Evolutionary conservation across 2,888 invertebrate genomes (phyloP), one percentile per base, ranked within the genome.

Genomic region (Eupithecia inturbata): DNA sequence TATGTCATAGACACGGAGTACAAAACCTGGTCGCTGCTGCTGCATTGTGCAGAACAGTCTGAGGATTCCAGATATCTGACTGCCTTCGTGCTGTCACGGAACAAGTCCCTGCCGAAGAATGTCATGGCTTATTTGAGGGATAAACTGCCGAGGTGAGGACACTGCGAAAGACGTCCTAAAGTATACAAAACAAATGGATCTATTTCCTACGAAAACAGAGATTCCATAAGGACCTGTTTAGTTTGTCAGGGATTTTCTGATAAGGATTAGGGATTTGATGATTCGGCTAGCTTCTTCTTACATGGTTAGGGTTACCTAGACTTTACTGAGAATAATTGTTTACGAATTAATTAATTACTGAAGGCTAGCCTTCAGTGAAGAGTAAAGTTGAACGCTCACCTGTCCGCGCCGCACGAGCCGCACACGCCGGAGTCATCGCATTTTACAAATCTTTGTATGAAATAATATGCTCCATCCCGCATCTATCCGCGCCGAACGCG

Each of bases 31-130:
- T 96, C 97, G 0, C 90, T 98, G 63, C 92, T 98, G 39, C 95
- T 98, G 85, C 98, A 98, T 85, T 98, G 98, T 82, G 98, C 98
- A 0, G 98, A 98, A 85, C 97, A 98, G 89, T 96, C 96, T 80
- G 92, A 93, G 71, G 97, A 96, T 63, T 96, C 97, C 0, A 94
- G 97, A 67, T 98, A 97, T 87, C 92, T 98, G 53, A 97, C 97
- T 36, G 97, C 97, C 68, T 96, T 98, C 84, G 96, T 98, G 49
- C 95, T 98, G 90, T 97, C 97, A 60, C 89, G 96, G 60, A 95
- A 93, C 67, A 90, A 93, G 0, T 88, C 89, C 1, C 90, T 96
- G 28, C 95, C 95, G 0, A 93, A 95, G 78, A 97, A 97, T 84
- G 97, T 97, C 31, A 95, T 96, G 89, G 96, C 97, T 33, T 97